phyloP scores from a whole-genome alignment of 1,140 invertebrate species.

The Aricia agestis region DNA sequence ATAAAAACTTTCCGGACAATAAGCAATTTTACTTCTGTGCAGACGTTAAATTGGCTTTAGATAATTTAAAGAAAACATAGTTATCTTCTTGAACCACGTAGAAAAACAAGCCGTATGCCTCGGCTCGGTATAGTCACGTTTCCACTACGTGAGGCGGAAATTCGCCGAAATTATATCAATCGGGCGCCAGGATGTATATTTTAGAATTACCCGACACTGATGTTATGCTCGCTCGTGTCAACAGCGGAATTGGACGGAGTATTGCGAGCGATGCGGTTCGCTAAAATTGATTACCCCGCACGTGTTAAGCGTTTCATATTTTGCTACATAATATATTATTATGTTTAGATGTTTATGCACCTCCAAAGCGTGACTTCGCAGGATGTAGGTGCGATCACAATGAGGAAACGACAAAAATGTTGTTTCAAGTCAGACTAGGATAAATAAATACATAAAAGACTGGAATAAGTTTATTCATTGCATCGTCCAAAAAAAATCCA shows the following conservation, averaged over 20 bases:
- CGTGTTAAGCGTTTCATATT: neutral
- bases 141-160: slow-evolving; percentile 39
- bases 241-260: slow-evolving; percentile 1
- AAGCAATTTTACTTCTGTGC: too few relatives aligned
- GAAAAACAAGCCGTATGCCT: slow-evolving; percentile 22
- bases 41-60: neutral
- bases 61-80: neutral
- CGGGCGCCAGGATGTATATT: slow-evolving; percentile 41
- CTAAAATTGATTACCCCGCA: slow-evolving; percentile 6
- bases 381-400: too few relatives aligned
- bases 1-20: too few relatives aligned
- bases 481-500: too few relatives aligned
- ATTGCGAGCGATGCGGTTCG: slow-evolving; percentile 1
- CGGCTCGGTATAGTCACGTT: slow-evolving; percentile 47
- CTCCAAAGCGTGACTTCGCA: too few relatives aligned
- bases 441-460: too few relatives aligned
- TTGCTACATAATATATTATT: neutral
- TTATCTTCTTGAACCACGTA: neutral
- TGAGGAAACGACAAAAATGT: too few relatives aligned
- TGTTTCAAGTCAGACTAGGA: too few relatives aligned
- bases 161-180: slow-evolving; percentile 42
- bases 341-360: too few relatives aligned
- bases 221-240: slow-evolving; percentile 10
- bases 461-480: too few relatives aligned
- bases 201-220: slow-evolving; percentile 30